Base-by-base conservation (phyloP, 2,797 vertebrate genomes). In the Anguilla pacifica region DNA sequence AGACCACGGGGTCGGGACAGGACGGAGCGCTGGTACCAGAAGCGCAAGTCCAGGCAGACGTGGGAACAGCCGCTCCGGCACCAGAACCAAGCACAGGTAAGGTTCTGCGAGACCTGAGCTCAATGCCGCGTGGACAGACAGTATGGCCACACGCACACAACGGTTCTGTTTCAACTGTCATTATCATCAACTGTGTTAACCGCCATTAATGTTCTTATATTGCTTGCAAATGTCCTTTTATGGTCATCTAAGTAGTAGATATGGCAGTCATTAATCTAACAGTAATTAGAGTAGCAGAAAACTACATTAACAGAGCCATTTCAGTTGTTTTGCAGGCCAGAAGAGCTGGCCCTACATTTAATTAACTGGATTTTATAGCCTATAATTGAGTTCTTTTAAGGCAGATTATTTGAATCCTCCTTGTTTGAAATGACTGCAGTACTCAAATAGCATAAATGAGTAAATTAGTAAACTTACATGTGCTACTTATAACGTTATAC, bases 1-100 rank as follows among this genome's bases (percentile, higher is more conserved):
- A n/a, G 64, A 15, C n/a, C 7, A 67, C 70, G 13, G 70, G 39
- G 72, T 39, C 61, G 87, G 67, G 90, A 92, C 74, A 88, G 88
- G 84, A 67, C 0, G 35, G n/a, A 17, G 11, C n/a, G 7, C 3
- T 31, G 53, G 51, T 31, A n/a, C 6, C 39, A 22, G 19, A 25
- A 25, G 39, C 7, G 35, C 4, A 43, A 11, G 2, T 6, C 13
- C 77, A 81, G 17, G 35, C 0, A 49, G 79, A 82, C 0, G 46
- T 49, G 43, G 46, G 25, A 82, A 82, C 2, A 79, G 74, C 0
- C 35, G 43, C 77, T 81, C 39, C 39, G 6, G 39, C 19, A 39
- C 77, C 77, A 17, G 43, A 81, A 25, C 35, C 79, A 49, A 25
- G 46, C 46, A 82, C 43, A 82, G 46, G 79, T 82, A 82, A 82